Base-by-base conservation (phyloP, 2,113 vertebrate genomes). In the Accipiter virgatus region DNA sequence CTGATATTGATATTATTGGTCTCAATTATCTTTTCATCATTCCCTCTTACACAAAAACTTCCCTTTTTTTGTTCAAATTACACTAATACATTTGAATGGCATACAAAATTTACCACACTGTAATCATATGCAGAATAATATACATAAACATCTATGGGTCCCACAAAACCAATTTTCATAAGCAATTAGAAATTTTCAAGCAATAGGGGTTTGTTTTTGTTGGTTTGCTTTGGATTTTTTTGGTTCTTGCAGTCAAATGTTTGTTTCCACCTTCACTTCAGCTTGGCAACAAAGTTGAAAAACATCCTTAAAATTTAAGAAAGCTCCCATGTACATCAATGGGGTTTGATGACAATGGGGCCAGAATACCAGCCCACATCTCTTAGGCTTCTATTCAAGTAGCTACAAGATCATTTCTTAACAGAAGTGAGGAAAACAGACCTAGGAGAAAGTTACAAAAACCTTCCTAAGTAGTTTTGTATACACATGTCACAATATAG, bases 331-430 rank as follows among this genome's bases (percentile, higher is more conserved):
- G 66, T 78, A 79, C 6, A 62, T 71, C 16, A 29, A 0, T 21
- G 13, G 0, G 3, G 1, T 48, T 85, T 71, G 26, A n/a, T 4
- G 3, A 26, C 18, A 68, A 2, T 11, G 5, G 11, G 9, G 3
- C 14, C 36, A 36, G 34, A 90, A 84, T 55, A 47, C 27, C 8
- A 72, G 8, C 3, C 11, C 16, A 11, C 3, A 5, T 59, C 16
- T 85, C 16, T 67, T 21, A 78, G 59, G 13, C 18, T 63, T 90
- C 29, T 53, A 38, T 22, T 27, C 15, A 52, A 52, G 3, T 74
- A 74, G 11, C 15, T 81, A 36, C 11, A 55, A 52, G 50, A 27
- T 89, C 21, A 43, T 0, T 56, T 93, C 18, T 14, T 48, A 70
- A 53, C 2, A 66, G 34, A 73, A 83, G 5, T 9, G 10, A 65